phyloP scores from a whole-genome alignment of 2,113 vertebrate genomes.

The Copsychus sechellarum region DNA sequence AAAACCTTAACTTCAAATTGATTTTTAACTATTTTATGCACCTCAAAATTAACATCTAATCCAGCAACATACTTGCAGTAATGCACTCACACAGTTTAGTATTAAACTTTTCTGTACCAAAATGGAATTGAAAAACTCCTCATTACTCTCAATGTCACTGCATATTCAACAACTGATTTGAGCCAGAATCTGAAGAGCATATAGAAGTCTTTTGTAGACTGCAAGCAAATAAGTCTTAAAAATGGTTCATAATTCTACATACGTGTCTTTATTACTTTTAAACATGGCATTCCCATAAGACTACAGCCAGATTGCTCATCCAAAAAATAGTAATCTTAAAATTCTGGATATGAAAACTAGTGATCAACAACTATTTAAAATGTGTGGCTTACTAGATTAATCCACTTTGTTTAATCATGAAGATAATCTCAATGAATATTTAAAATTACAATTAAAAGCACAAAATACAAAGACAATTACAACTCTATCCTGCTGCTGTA shows the following conservation, averaged over 20 bases:
- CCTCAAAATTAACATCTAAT: slow-evolving; percentile 82
- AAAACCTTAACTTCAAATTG: slow-evolving; percentile 85
- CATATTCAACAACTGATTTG: not conserved
- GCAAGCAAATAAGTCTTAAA: slow-evolving; percentile 8
- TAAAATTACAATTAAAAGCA: not conserved
- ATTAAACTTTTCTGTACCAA: slow-evolving; percentile 54
- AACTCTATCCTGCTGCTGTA: not conserved
- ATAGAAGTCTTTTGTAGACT: not conserved
- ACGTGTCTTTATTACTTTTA: not conserved
- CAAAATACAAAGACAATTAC: not conserved
- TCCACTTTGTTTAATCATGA: not conserved
- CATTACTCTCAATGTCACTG: slow-evolving; percentile 34
- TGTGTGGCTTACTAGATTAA: not conserved
- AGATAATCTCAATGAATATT: not conserved
- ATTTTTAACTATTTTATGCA: slow-evolving; percentile 85
- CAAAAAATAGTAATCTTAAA: not conserved
- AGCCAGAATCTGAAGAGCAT: not conserved
- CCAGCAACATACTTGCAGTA: slow-evolving; percentile 67
- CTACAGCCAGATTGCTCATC: not conserved
- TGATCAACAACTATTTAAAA: not conserved
- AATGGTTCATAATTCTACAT: not conserved
- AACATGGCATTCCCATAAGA: not conserved
- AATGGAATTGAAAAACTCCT: not conserved
- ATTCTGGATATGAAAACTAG: not conserved
- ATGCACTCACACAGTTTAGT: slow-evolving; percentile 50